A percentile compares a stretch with the other conserved stretches of the same genome.
Conservation (phyloP, 2,113 vertebrate genomes). For the Nannospalax galili region DNA sequence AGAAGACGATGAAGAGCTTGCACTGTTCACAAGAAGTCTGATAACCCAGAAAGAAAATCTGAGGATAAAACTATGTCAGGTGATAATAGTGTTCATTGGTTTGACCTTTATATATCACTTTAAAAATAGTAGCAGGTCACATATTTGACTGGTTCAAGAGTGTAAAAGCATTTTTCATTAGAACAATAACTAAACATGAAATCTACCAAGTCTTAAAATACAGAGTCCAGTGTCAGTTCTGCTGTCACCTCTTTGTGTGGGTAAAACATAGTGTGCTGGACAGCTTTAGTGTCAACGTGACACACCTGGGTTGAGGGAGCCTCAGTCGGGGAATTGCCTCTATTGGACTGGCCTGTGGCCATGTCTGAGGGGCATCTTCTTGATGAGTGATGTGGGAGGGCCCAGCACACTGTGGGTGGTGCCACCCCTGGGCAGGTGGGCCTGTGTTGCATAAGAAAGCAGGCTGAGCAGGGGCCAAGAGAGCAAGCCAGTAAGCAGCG, state of each 20-base stretch:
- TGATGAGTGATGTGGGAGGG: no score
- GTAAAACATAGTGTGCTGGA: no score
- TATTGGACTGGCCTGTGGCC: no score
- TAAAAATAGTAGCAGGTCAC: background rate
- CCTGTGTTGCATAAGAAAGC: no score
- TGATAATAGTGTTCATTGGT: background rate
- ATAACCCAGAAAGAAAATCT: background rate
- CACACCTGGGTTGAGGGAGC: no score
- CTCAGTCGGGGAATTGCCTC: no score
- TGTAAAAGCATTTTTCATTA: slow-evolving; percentile 33
- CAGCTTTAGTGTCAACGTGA: no score
- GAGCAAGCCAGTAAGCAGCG: no score
- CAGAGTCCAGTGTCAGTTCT: background rate
- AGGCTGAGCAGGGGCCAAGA: no score
- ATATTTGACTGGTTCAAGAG: background rate
- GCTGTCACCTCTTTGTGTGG: background rate
- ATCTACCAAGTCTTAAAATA: background rate
- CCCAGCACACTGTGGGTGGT: no score
- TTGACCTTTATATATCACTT: background rate
- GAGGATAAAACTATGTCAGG: background rate
- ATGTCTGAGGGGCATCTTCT: no score
- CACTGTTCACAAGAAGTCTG: background rate
- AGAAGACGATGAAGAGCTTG: background rate
- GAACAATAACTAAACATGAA: background rate
- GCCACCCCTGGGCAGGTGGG: no score